A percentile compares a stretch with the other conserved stretches of the same genome.
Evolutionary conservation across 2,888 invertebrate genomes (phyloP).

Genomic region (Megamerina dolium): DNA sequence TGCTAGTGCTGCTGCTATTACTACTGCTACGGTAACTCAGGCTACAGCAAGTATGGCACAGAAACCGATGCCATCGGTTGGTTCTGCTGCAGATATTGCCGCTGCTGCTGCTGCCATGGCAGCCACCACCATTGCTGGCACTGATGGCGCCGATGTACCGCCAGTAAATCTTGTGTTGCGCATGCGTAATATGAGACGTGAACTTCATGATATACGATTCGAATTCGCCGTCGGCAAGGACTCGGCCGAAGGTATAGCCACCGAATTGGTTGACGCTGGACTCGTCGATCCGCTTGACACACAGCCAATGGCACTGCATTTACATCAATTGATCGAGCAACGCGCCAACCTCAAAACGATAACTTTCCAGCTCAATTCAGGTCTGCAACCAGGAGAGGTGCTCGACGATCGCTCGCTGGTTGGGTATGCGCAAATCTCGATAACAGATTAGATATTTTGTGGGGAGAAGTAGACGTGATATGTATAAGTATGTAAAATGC

Average conservation of each 20-base stretch:
- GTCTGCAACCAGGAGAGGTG: slow-evolving; percentile 66
- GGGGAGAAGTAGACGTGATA: neutral
- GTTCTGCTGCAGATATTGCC: no score
- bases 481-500: neutral
- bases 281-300: slow-evolving; percentile 89
- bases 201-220: slow-evolving; percentile 96
- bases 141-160: slow-evolving; percentile 48
- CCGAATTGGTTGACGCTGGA: slow-evolving; percentile 91
- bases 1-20: slow-evolving; percentile 15
- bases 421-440: slow-evolving; percentile 96
- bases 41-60: slow-evolving; percentile 18
- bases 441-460: slow-evolving; percentile 64
- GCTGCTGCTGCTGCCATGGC: slow-evolving; percentile 18
- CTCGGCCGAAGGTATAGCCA: slow-evolving; percentile 86
- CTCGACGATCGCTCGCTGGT: slow-evolving; percentile 92
- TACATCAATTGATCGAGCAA: slow-evolving; percentile 83
- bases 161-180: slow-evolving; percentile 78
- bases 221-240: slow-evolving; percentile 89
- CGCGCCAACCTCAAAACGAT: slow-evolving; percentile 63
- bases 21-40: slow-evolving; percentile 15
- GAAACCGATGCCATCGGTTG: slow-evolving; percentile 15
- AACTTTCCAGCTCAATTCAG: slow-evolving; percentile 81
- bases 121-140: slow-evolving; percentile 8
- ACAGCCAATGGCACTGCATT: slow-evolving; percentile 83
- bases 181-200: slow-evolving; percentile 83